Conservation (phyloP, 1,140 invertebrate genomes). For the Drosophila ananassae region DNA sequence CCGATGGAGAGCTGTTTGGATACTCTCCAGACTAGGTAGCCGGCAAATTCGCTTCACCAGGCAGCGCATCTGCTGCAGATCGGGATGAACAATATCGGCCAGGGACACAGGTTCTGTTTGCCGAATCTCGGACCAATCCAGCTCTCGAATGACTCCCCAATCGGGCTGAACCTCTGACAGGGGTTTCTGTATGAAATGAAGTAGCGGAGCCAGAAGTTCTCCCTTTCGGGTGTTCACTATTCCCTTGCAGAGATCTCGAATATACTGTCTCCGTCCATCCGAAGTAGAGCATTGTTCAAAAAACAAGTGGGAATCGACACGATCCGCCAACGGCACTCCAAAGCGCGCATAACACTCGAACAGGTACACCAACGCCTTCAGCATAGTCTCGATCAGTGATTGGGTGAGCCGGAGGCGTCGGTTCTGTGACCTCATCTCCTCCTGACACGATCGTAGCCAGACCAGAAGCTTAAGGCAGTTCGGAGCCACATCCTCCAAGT, state of each 20-base stretch:
- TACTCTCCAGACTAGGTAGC: slow-evolving; percentile 27
- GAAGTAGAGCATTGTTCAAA: slow-evolving; percentile 9
- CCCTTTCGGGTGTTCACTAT: slow-evolving; percentile 50
- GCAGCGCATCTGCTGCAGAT: slow-evolving; percentile 54
- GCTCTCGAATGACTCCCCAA: slow-evolving; percentile 49
- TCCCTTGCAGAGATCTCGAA: slow-evolving; percentile 38
- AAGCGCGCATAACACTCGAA: slow-evolving; percentile 49
- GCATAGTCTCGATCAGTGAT: slow-evolving; percentile 49
- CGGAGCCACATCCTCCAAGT: slow-evolving; percentile 45
- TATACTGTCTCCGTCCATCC: slow-evolving; percentile 6
- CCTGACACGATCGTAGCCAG: slow-evolving; percentile 54
- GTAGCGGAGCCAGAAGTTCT: slow-evolving; percentile 38
- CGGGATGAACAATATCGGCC: slow-evolving; percentile 11
- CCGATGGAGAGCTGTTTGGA: slow-evolving; percentile 42
- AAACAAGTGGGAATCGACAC: slow-evolving; percentile 17
- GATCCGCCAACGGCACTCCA: slow-evolving; percentile 46
- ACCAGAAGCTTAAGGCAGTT: slow-evolving; percentile 46
- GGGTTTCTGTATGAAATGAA: slow-evolving; percentile 46
- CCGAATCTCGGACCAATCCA: slow-evolving; percentile 50
- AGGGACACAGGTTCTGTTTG: slow-evolving; percentile 12
- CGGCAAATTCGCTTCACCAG: slow-evolving; percentile 57
- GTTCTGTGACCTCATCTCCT: slow-evolving; percentile 39
- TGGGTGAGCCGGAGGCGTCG: slow-evolving; percentile 35
- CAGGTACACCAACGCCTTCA: slow-evolving; percentile 62
- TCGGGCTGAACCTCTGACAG: slow-evolving; percentile 43